A percentile compares a stretch with the other conserved stretches of the same genome.
Conservation (phyloP, 2,888 invertebrate species). For the Volucella inanis region DNA sequence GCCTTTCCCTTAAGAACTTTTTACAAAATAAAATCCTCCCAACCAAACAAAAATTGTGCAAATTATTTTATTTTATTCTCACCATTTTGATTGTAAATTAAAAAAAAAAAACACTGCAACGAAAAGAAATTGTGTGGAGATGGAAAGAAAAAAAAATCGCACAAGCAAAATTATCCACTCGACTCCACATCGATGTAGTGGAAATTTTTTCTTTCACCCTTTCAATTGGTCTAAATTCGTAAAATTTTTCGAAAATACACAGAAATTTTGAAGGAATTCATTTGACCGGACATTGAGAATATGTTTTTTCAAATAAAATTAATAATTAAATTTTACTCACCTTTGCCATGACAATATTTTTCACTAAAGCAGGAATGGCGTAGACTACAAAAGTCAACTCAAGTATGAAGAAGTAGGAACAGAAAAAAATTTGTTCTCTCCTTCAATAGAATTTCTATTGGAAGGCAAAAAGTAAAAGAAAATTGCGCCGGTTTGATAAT, state of each 20-base stretch:
- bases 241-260: slow-evolving; percentile 22
- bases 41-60: slow-evolving; percentile 1
- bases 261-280: slow-evolving; percentile 1
- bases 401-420: slow-evolving; percentile 77
- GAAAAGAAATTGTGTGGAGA: background rate
- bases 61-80: background rate
- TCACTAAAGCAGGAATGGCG: slow-evolving; percentile 80
- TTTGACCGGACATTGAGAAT: background rate
- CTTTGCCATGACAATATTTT: slow-evolving; percentile 81
- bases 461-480: slow-evolving; percentile 75
- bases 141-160: slow-evolving; percentile 29
- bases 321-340: slow-evolving; percentile 76
- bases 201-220: slow-evolving; percentile 35
- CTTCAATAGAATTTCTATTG: slow-evolving; percentile 71
- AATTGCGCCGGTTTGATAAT: slow-evolving; percentile 78
- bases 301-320: slow-evolving; percentile 9
- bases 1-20: slow-evolving; percentile 1
- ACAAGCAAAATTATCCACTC: slow-evolving; percentile 8
- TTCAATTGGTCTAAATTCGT: slow-evolving; percentile 8
- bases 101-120: slow-evolving; percentile 25
- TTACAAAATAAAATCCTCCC: background rate
- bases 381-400: slow-evolving; percentile 80
- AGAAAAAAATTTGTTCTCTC: slow-evolving; percentile 53
- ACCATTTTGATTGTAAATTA: background rate
- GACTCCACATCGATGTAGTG: slow-evolving; percentile 20